Evolutionary conservation across 2,113 vertebrate species (phyloP), one percentile per base, ranked within the genome.

Genomic region (Hippoglossus stenolepis): DNA sequence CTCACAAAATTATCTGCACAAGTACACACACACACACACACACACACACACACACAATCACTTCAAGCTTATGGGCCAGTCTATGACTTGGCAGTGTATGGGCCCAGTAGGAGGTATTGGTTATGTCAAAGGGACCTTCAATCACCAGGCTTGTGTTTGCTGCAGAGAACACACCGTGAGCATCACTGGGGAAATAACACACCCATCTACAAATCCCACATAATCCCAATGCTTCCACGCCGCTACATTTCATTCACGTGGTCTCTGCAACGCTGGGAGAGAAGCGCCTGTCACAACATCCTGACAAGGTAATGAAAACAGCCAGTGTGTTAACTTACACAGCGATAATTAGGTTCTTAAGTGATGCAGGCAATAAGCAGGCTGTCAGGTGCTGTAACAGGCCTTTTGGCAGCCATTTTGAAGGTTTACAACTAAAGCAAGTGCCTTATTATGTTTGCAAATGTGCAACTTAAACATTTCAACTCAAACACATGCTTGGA

Each of bases 161-260:
- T 70, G 66, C 51, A 31, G 59, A 73, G 58, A 62, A 82, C 79
- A 66, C 49, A 24, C 49, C 17, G 45, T 4, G 2, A 43, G 56
- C 0, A 51, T 54, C 86, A 73, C 75, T 1, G 49, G 85, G 83
- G 75, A 88, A 83, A 79, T 75, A 86, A 83, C 68, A 74, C 61
- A 72, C 18, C 40, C 51, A n/a, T 72, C 67, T 78, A 80, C 57
- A 84, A 86, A 85, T 56, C 81, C 79, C 69, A 75, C 13, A 0
- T 70, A 75, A 66, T 79, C 74, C 86, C 82, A 85, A 54, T 54
- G 21, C 51, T 54, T 54, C 51, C 77, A 70, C 64, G 47, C n/a
- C 11, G 51, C 23, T 35, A 35, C 60, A 40, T 81, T 45, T 62
- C 77, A 80, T 72, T 77, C 70, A 69, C 40, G 66, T 49, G 49